These are phyloP conservation scores for Malacoraja senta DNA, from an alignment of 2,797 vertebrate genomes.

Conservation along the genomic window DNA sequence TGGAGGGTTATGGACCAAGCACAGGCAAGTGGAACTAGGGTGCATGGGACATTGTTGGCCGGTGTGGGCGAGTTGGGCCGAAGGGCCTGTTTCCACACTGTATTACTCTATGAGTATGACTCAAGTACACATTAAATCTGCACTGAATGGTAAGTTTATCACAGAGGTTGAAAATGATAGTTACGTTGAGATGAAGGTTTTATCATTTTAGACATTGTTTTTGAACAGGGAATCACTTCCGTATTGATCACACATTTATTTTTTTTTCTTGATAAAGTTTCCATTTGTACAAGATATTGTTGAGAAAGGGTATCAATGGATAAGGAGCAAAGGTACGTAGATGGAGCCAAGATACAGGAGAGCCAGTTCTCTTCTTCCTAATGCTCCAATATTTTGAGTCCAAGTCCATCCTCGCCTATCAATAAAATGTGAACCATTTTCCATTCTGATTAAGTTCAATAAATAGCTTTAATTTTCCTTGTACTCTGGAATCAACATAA, in stretches of 20 bases:
- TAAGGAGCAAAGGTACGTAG: neutral
- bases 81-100: too few relatives aligned
- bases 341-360: neutral
- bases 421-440: neutral
- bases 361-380: constrained; percentile 2
- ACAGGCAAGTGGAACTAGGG: too few relatives aligned
- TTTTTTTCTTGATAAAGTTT: neutral
- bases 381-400: neutral
- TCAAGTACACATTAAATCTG: too few relatives aligned
- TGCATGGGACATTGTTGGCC: too few relatives aligned
- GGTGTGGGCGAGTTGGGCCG: too few relatives aligned
- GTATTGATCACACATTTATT: neutral
- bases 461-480: neutral
- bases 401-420: neutral
- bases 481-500: neutral
- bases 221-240: neutral
- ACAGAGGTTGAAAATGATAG: too few relatives aligned
- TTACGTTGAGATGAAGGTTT: neutral
- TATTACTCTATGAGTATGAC: too few relatives aligned
- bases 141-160: neutral
- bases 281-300: neutral
- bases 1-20: too few relatives aligned
- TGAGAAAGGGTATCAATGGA: neutral
- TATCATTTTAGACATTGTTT: neutral
- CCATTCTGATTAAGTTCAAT: neutral